Percentiles rank a stretch among this genome's conserved stretches.
Conservation (phyloP, 2,888 invertebrate species). For the Tolmerus cingulatus region DNA sequence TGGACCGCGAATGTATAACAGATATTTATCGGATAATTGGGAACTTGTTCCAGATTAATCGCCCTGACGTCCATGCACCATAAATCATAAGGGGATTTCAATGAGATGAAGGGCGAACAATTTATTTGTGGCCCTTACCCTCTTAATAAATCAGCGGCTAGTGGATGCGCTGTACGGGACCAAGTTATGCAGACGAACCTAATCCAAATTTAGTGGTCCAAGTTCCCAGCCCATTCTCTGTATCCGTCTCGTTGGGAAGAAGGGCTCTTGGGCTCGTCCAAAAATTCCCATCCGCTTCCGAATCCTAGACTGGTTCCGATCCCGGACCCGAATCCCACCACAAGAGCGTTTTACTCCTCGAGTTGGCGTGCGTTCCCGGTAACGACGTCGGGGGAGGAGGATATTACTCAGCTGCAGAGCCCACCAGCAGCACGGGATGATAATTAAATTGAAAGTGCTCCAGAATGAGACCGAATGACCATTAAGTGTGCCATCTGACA, state of each 20-base stretch:
- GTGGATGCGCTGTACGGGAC: background rate
- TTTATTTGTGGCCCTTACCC: background rate
- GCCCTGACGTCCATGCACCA: background rate
- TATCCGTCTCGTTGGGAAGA: background rate
- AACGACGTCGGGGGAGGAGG: background rate
- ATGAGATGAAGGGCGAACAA: background rate
- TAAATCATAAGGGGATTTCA: background rate
- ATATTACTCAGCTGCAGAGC: background rate
- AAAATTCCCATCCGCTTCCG: background rate
- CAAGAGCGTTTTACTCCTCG: background rate
- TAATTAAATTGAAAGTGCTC: conserved; percentile 35
- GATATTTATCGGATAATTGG: background rate
- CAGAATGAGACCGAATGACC: conserved; percentile 24
- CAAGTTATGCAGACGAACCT: background rate
- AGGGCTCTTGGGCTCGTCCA: background rate
- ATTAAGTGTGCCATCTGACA: conserved; percentile 29
- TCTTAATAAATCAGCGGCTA: conserved; percentile 18
- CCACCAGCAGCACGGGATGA: background rate
- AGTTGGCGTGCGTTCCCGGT: background rate
- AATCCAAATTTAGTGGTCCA: background rate
- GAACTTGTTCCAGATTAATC: background rate
- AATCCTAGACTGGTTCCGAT: background rate
- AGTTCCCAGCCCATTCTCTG: background rate
- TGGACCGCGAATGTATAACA: background rate
- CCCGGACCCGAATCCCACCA: background rate